A percentile compares a stretch with the other conserved stretches of the same genome.
These are phyloP conservation scores for Etheostoma perlongum DNA, from an alignment of 2,797 vertebrate species.

Conservation along the genomic window DNA sequence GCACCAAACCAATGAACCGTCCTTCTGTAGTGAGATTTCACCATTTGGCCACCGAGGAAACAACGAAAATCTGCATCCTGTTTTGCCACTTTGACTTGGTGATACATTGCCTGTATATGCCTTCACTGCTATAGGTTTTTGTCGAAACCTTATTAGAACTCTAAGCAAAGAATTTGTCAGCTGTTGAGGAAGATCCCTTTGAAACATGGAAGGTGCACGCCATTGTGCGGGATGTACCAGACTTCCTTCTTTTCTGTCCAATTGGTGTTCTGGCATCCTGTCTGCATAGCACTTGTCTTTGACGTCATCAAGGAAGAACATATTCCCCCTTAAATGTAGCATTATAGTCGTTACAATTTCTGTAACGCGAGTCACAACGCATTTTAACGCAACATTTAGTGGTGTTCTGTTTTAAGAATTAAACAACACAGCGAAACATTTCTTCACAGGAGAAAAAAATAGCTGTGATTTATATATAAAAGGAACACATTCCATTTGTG, in stretches of 20 bases:
- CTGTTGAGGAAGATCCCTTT: neutral
- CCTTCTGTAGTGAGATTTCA: neutral
- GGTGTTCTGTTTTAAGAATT: too few relatives aligned
- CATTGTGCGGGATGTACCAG: constrained; percentile 5
- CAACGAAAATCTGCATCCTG: neutral
- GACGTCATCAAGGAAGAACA: too few relatives aligned
- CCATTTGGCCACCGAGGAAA: neutral
- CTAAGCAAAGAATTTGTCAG: constrained; percentile 8
- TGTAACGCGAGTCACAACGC: too few relatives aligned
- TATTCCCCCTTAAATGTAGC: neutral
- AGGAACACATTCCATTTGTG: too few relatives aligned
- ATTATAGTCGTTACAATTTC: too few relatives aligned
- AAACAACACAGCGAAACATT: too few relatives aligned
- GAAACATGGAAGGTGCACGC: neutral
- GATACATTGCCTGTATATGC: neutral
- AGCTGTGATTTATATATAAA: too few relatives aligned
- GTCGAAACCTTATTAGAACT: neutral
- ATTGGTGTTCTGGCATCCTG: neutral
- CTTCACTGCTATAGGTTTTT: neutral
- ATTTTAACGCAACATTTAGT: too few relatives aligned
- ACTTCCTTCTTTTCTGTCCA: neutral
- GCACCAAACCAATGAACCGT: neutral
- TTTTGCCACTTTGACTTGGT: neutral
- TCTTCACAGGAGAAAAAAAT: too few relatives aligned
- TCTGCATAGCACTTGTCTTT: too few relatives aligned